phyloP scores from a whole-genome alignment of 2,113 vertebrate genomes.

The Caloenas nicobarica region DNA sequence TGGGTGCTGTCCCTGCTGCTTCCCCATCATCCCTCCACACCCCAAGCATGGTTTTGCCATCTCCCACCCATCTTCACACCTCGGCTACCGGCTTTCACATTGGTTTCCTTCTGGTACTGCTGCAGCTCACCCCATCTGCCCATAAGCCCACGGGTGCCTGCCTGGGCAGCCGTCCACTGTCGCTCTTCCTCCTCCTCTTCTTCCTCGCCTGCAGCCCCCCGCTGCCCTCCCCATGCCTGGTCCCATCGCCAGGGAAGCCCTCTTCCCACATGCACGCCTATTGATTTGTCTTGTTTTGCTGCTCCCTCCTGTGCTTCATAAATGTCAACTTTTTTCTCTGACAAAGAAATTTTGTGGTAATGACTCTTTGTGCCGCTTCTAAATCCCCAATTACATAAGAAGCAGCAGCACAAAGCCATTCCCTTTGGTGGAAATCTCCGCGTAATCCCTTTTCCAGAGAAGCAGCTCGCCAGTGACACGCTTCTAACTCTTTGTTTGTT shows the following conservation, averaged over 20 bases:
- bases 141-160: no score
- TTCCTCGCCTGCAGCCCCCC: rapidly evolving
- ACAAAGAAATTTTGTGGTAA: slow-evolving; percentile 73
- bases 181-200: neutral
- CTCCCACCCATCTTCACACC: neutral
- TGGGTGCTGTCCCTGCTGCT: neutral
- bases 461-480: slow-evolving; percentile 71
- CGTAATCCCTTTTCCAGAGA: slow-evolving; percentile 76
- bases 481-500: slow-evolving; percentile 76
- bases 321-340: slow-evolving; percentile 66
- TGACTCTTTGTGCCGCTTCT: slow-evolving; percentile 74
- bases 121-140: neutral
- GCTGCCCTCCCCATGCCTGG: rapidly evolving
- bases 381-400: slow-evolving; percentile 78
- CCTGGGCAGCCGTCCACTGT: neutral
- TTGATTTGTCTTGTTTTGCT: slow-evolving; percentile 30
- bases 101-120: neutral
- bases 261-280: neutral
- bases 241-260: neutral
- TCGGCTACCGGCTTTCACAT: rapidly evolving
- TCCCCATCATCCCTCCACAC: neutral
- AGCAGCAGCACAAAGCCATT: slow-evolving; percentile 72
- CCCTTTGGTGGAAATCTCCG: slow-evolving; percentile 75
- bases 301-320: slow-evolving; percentile 58
- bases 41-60: rapidly evolving